These are phyloP conservation scores for Seira ritae DNA, from an alignment of 2,888 invertebrate genomes.

Conservation along the genomic window DNA sequence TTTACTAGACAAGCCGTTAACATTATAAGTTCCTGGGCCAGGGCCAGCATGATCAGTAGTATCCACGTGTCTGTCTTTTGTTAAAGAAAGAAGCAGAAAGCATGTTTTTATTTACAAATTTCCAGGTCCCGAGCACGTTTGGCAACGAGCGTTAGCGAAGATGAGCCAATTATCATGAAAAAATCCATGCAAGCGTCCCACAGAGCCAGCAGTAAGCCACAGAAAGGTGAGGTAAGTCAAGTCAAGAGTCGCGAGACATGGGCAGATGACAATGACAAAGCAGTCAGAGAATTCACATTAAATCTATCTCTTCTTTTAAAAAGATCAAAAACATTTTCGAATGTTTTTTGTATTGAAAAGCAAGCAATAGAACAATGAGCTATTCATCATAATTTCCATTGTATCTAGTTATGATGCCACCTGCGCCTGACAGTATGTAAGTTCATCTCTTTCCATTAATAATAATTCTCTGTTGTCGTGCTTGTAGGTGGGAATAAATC, in stretches of 20 bases:
- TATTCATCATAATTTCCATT: constrained; percentile 48
- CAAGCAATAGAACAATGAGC: constrained; percentile 51
- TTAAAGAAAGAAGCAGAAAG: constrained; percentile 15
- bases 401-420: constrained; percentile 17
- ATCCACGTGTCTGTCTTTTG: constrained; percentile 76
- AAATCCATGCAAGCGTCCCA: not conserved
- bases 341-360: constrained; percentile 14
- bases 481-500: constrained; percentile 12
- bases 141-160: not conserved
- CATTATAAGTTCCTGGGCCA: constrained; percentile 93
- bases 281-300: not conserved
- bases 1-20: constrained; percentile 89
- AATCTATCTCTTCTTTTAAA: not conserved
- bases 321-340: not conserved
- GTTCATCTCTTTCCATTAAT: constrained; percentile 25
- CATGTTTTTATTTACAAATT: not conserved
- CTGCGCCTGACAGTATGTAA: not conserved
- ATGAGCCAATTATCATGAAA: not conserved
- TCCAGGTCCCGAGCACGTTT: not conserved
- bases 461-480: not conserved
- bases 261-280: not conserved
- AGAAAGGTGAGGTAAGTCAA: too few species aligned
- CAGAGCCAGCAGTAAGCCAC: not conserved
- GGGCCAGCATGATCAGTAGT: constrained; percentile 83
- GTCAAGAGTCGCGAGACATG: not conserved